Evolutionary conservation across 2,797 vertebrate genomes (phyloP), one percentile per base, ranked within the genome.

Genomic region (Cuculus canorus): DNA sequence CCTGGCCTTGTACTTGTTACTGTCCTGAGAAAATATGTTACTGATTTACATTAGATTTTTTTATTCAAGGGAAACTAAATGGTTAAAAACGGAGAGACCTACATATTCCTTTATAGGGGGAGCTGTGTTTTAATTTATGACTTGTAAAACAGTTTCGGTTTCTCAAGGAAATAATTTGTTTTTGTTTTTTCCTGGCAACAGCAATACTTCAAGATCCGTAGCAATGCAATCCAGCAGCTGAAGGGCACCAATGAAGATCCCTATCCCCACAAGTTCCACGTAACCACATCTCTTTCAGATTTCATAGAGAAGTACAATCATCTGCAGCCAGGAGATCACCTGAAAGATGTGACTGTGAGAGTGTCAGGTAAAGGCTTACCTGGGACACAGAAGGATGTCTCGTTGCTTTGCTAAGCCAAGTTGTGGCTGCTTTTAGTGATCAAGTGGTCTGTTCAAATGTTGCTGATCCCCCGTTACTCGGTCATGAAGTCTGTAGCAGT

Each of bases 201-300:
- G 99, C 99, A 99, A 99, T 99, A 99, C 96, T 99, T 97, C 96
- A 99, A 99, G 98, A 99, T 99, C 88, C 99, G 99, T 66, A 98
- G 98, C 59, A 99, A 99, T 87, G 99, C 99, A 27, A 69, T 99
- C 94, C 98, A 99, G 53, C 98, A 98, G 17, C 98, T 99, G 89
- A 99, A 99, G 96, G 97, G 98, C 90, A 99, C 97, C 23, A 96
- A 37, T 2, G 98, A 99, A 94, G 98, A 99, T 93, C 99, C 99
- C 0, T 99, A 99, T 96, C 99, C 99, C 27, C 99, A 99, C 97
- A 99, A 99, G 95, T 99, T 98, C 95, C 96, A 98, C 2, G 98
- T 99, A 13, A 98, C 99, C 85, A 25, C 99, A 50, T 99, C 99
- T 0, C 99, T 99, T 60, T 98, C 98, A 18, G 98, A 99, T n/a